Base-by-base conservation (phyloP, 2,888 invertebrate species). In the Poecilobothrus nobilitatus region DNA sequence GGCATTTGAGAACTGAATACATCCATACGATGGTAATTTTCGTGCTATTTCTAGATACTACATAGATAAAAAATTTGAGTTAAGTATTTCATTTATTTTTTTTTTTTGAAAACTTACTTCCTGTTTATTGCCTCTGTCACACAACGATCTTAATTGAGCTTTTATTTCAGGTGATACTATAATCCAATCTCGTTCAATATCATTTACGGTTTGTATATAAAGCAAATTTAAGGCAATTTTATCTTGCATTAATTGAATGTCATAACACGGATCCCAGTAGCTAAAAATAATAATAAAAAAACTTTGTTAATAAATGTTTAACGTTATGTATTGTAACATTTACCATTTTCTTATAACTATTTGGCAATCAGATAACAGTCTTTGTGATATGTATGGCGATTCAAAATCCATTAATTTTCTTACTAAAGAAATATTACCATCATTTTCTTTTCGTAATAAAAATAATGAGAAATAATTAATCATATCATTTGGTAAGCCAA, bases 371-470 rank as follows among this genome's bases (percentile, higher is more conserved):
- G 88, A 88, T 70, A 91, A 87, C 80, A 90, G 88, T 79, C 91
- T 91, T 74, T 93, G 89, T 68, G 97, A 95, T 83, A 97, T 91
- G 83, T 91, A 94, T 1, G 98, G 97, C 73, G 96, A 94, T 85
- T 99, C 98, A 85, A 96, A 98, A 81, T 97, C 93, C 83, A 97
- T 94, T 73, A 99, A 84, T 80, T 93, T 94, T 74, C 97, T 88
- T 72, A 96, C 84, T 76, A 95, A 89, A 84, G 87, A 84, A 77
- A 88, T 84, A 64, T 88, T 87, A 76, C 88, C 86, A 75, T 88
- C 88, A 71, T 88, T 84, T 75, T 86, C 88, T 82, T 91, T 90
- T 74, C 89, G 89, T 75, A 95, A 89, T 72, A 97, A 85, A 83
- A 90, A 98, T 69, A 98, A 84, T 66, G 95, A 91, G 84, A 97